Base-by-base conservation (phyloP, 1,140 invertebrate genomes). In the Hypsibius dujardini region DNA sequence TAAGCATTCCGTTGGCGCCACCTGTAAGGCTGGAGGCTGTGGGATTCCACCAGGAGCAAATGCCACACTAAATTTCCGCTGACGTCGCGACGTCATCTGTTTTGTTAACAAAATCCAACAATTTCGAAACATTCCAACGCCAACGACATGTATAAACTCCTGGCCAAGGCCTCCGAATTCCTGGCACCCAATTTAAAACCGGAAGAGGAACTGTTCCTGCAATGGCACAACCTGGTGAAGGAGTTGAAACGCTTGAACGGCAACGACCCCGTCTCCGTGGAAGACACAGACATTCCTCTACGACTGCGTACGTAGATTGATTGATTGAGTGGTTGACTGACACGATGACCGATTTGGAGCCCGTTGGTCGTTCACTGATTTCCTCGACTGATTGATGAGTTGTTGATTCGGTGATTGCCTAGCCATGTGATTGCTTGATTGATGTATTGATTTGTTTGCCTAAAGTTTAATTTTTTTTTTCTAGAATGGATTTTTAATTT, bases 151-250 rank as follows among this genome's bases (percentile, higher is more conserved):
- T n/a, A n/a, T n/a, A n/a, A n/a, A n/a, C n/a, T 56, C 50, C 50
- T 56, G 7, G 50, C 50, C 50, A 56, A 7, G 7, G 62, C 62
- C 7, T 67, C 62, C 62, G 62, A 67, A 42, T 42, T 14, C 42
- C 62, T 67, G 7, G 62, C 62, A 42, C 62, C 62, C 7, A 67
- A 67, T 42, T 42, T 67, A 12, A 7, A 42, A 42, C 62, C 62
- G 12, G 62, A 67, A 67, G 62, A 67, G 45, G 62, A 67, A 42
- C 62, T 67, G 7, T 67, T 67, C 62, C 62, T 67, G 7, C 62
- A 67, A 67, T 67, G 62, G 62, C 62, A 67, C 42, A 67, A 67
- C 42, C 62, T 67, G 7, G 62, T 67, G 7, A 67, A 67, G 62
- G 62, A 67, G 62, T 42, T 67, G 62, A 67, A 67, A 42, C 3